These are phyloP conservation scores for Empis livida DNA, from an alignment of 2,888 invertebrate genomes.

Conservation along the genomic window DNA sequence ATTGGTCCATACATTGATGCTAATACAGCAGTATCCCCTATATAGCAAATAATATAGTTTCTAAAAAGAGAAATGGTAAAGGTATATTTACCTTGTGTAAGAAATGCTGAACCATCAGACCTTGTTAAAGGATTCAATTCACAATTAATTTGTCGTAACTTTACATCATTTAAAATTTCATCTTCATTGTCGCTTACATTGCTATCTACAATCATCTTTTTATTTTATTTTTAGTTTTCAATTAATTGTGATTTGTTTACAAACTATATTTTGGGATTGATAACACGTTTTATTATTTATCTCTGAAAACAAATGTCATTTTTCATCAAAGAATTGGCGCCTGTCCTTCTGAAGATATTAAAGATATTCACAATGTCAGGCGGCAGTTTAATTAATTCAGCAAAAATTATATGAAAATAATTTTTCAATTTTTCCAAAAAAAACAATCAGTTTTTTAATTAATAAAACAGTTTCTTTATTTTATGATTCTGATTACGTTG, in stretches of 20 bases:
- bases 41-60: conserved; percentile 13
- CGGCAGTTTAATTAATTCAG: no score
- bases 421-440: no score
- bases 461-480: no score
- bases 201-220: not conserved
- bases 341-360: no score
- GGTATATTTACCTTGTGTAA: conserved; percentile 52
- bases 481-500: no score
- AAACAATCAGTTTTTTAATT: no score
- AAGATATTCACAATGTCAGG: no score
- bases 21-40: conserved; percentile 65
- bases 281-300: no score
- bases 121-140: conserved; percentile 59
- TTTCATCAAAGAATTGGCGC: no score
- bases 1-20: conserved; percentile 73
- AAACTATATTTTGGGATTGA: not conserved
- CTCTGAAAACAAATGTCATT: no score
- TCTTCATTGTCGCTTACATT: not conserved
- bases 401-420: no score
- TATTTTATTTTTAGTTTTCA: not conserved
- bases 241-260: not conserved
- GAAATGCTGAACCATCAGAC: conserved; percentile 65
- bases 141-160: conserved; percentile 44
- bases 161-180: conserved; percentile 9
- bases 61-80: no score